Evolutionary conservation across 2,797 vertebrate species (phyloP).

Genomic region (Avahi laniger): DNA sequence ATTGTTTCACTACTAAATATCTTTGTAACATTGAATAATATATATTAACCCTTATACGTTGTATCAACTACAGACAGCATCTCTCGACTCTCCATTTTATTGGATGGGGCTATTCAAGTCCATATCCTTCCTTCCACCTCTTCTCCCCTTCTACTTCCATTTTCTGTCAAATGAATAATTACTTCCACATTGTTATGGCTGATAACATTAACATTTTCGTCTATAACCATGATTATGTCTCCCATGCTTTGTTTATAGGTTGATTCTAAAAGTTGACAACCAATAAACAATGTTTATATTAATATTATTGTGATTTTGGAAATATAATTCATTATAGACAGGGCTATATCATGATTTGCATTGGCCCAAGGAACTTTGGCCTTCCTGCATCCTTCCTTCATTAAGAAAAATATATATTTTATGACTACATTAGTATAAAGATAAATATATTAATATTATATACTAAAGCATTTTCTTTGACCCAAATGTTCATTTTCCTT

Average conservation of each 20-base stretch:
- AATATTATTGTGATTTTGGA: constrained; percentile 32
- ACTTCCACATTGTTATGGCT: constrained; percentile 4
- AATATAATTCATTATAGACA: constrained; percentile 32
- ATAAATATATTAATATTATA: constrained; percentile 40
- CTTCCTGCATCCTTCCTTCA: background rate
- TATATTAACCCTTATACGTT: background rate
- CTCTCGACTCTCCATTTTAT: background rate
- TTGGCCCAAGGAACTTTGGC: background rate
- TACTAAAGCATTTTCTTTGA: constrained; percentile 42
- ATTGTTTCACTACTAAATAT: background rate
- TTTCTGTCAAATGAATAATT: constrained; percentile 29
- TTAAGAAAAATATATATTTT: constrained; percentile 27
- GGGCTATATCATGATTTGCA: background rate
- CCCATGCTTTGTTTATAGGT: constrained; percentile 22
- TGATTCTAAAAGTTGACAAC: constrained; percentile 10
- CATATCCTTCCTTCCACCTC: background rate
- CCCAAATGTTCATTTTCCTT: constrained; percentile 29
- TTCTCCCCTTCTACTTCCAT: background rate
- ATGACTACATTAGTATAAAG: background rate
- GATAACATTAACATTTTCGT: constrained; percentile 23
- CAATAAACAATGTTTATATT: constrained; percentile 48
- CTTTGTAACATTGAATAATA: constrained; percentile 7
- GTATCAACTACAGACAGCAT: background rate
- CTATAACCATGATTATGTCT: constrained; percentile 8
- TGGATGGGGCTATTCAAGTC: background rate